Evolutionary conservation across 2,888 invertebrate genomes (phyloP).

Genomic region (Phortica magna): DNA sequence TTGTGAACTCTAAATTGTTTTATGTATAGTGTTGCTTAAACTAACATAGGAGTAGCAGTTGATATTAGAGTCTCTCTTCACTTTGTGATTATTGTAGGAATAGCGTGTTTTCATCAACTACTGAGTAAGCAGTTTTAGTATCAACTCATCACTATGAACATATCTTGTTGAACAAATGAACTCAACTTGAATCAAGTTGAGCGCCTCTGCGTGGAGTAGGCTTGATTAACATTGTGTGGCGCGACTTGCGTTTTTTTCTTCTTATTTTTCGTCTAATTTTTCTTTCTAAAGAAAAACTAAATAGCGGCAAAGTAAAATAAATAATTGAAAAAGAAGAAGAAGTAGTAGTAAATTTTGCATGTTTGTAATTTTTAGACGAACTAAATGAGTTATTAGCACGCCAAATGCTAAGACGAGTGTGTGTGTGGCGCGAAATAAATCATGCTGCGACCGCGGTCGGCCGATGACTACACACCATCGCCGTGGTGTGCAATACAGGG

Average conservation of each 20-base stretch:
- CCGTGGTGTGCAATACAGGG: background rate
- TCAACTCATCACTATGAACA: background rate
- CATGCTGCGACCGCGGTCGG: background rate
- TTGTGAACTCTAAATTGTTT: too few species aligned
- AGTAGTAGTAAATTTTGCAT: slow-evolving; percentile 39
- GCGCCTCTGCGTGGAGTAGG: background rate
- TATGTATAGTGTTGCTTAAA: too few species aligned
- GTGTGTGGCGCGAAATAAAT: background rate
- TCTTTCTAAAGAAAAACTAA: slow-evolving; percentile 11
- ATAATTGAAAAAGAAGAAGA: slow-evolving; percentile 6
- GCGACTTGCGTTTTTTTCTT: slow-evolving; percentile 8
- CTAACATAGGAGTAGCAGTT: too few species aligned
- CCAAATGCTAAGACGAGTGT: slow-evolving; percentile 64
- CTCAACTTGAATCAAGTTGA: background rate
- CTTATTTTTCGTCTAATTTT: background rate
- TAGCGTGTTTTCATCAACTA: too few species aligned
- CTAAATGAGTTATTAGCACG: slow-evolving; percentile 77
- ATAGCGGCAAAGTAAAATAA: slow-evolving; percentile 1
- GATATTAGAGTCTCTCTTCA: too few species aligned
- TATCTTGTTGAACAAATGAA: background rate
- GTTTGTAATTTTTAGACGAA: slow-evolving; percentile 62
- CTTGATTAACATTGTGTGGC: slow-evolving; percentile 17
- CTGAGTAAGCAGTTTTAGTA: too few species aligned
- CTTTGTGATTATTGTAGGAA: too few species aligned
- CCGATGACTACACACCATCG: too few species aligned